Evolutionary conservation across 2,797 vertebrate genomes (phyloP).

Genomic region (Enteromius mattozi): DNA sequence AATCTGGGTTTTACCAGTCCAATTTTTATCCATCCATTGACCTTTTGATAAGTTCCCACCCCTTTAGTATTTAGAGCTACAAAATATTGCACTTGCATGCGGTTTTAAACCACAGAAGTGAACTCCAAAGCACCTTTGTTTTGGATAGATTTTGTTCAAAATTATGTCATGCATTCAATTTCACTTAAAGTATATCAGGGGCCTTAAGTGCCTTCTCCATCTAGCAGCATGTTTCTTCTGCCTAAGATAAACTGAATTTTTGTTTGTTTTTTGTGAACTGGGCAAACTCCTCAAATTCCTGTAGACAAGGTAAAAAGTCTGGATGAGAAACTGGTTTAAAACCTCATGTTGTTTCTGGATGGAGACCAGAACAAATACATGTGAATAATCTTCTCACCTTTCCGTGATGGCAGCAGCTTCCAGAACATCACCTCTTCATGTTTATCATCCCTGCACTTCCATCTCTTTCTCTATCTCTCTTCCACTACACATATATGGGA

Average conservation of each 20-base stretch:
- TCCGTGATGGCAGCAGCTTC: not conserved
- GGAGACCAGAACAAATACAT: conserved; percentile 10
- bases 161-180: not conserved
- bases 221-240: not conserved
- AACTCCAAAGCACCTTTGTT: not conserved
- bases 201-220: not conserved
- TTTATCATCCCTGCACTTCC: not conserved
- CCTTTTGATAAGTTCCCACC: not conserved
- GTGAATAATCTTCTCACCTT: conserved; percentile 17
- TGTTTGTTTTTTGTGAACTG: not conserved
- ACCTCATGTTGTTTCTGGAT: conserved; percentile 8
- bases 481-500: conserved; percentile 70
- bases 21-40: not conserved
- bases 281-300: conserved; percentile 11
- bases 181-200: not conserved
- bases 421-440: not conserved
- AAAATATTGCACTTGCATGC: not conserved
- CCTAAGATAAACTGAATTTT: not conserved
- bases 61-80: not conserved
- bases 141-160: not conserved
- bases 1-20: not conserved
- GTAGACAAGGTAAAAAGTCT: conserved; percentile 1
- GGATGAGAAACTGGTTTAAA: conserved; percentile 7
- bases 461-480: conserved; percentile 56
- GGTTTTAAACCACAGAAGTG: not conserved